These are phyloP conservation scores for Sceloporus tristichus DNA, from an alignment of 2,113 vertebrate genomes.

Conservation along the genomic window DNA sequence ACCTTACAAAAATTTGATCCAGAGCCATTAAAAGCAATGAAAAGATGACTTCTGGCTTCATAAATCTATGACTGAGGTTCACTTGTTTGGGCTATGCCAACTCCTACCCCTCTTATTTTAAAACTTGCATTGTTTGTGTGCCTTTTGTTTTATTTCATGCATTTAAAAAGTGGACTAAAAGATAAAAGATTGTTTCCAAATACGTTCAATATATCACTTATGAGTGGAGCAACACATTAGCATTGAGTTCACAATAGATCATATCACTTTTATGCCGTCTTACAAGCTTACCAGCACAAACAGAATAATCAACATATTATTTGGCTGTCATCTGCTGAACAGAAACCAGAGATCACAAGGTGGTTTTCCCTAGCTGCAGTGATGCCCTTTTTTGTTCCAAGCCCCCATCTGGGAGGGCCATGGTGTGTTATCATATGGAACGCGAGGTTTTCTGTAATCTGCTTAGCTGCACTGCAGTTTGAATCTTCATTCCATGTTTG, in stretches of 20 bases:
- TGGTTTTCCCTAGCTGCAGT: constrained; percentile 85
- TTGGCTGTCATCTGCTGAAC: constrained; percentile 95
- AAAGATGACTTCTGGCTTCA: constrained; percentile 13
- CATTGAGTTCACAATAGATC: constrained; percentile 84
- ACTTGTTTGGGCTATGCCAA: neutral
- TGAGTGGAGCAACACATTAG: constrained; percentile 82
- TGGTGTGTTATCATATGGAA: constrained; percentile 97
- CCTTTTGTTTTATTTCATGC: constrained; percentile 79
- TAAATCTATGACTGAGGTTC: neutral
- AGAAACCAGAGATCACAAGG: constrained; percentile 94
- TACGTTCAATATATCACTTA: constrained; percentile 79
- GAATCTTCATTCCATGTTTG: constrained; percentile 96
- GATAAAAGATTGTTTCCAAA: constrained; percentile 78
- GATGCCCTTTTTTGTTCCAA: constrained; percentile 90
- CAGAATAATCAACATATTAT: constrained; percentile 92
- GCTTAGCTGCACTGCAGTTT: constrained; percentile 94
- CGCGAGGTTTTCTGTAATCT: constrained; percentile 96
- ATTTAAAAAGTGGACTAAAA: constrained; percentile 78
- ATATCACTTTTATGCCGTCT: constrained; percentile 84
- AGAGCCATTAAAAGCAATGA: neutral
- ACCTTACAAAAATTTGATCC: constrained; percentile 37
- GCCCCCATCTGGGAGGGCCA: constrained; percentile 94
- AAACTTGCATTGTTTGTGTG: constrained; percentile 73
- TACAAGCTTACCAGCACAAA: constrained; percentile 92
- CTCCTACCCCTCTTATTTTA: constrained; percentile 60